Evolutionary conservation across 2,113 vertebrate genomes (phyloP).

Genomic region (Notothenia rossii): DNA sequence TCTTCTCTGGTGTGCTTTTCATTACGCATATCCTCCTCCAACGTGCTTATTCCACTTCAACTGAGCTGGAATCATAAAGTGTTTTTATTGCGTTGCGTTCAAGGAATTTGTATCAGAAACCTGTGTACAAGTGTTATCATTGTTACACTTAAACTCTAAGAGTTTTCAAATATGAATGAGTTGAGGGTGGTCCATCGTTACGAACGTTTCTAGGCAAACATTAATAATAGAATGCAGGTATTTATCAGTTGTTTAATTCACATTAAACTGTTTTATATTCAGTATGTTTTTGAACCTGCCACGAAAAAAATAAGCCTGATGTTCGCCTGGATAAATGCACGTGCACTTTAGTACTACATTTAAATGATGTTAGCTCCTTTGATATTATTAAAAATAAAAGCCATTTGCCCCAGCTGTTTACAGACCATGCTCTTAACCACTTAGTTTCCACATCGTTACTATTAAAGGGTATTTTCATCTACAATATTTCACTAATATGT

Average conservation of each 20-base stretch:
- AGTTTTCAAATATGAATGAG: no score
- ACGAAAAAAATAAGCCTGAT: background rate
- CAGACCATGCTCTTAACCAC: background rate
- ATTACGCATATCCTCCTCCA: conserved; percentile 47
- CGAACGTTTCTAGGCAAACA: background rate
- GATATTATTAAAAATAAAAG: background rate
- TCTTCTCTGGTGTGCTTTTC: conserved; percentile 50
- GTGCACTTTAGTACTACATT: background rate
- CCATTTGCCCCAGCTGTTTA: background rate
- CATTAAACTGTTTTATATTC: background rate
- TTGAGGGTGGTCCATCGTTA: background rate
- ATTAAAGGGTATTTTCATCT: background rate
- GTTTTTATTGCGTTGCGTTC: conserved; percentile 38
- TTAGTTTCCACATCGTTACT: background rate
- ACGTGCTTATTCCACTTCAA: conserved; percentile 39
- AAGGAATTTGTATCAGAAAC: conserved; percentile 15
- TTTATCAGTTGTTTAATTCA: background rate
- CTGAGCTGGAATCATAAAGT: conserved; percentile 40
- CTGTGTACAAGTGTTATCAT: conserved; percentile 3
- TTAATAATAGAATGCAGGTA: background rate
- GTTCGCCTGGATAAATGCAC: background rate
- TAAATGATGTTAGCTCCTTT: background rate
- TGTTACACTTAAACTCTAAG: background rate
- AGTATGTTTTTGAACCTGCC: background rate
- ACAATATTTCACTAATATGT: background rate